Base-by-base conservation (phyloP, 2,888 invertebrate genomes). In the Calephelis perditalis region DNA sequence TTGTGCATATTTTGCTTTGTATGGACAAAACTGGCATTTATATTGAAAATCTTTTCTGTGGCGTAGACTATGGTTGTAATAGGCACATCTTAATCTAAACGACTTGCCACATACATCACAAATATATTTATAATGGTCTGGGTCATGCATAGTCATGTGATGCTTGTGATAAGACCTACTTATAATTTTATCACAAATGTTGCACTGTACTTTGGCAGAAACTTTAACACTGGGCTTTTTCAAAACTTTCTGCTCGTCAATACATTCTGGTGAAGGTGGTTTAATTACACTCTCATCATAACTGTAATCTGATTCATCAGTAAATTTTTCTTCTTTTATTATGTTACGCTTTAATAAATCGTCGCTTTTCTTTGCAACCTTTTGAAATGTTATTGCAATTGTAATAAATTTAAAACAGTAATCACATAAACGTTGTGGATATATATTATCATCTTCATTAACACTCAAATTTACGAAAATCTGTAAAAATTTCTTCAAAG, bases 401-500 rank as follows among this genome's bases (percentile, higher is more conserved):
- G 76, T 73, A 9, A 84, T 59, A 66, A 86, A 82, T 61, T 77
- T 76, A 46, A 71, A 68, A 66, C 88, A 88, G 11, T 71, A 65
- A 7, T 66, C 62, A 65, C 88, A 89, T 35, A 89, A 65, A n/a
- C 71, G 60, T 67, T 82, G 82, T 0, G 86, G 77, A 66, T 72
- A 72, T 8, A 40, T 2, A 3, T 69, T 69, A 49, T 85, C 81
- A 45, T 77, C 70, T 70, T 80, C 71, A 47, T 64, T 71, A 0
- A 84, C 46, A 12, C 72, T 59, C 46, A 86, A 74, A 40, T 75
- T 76, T 2, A 71, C 75, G 62, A 84, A 79, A 7, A 65, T 71
- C 46, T 67, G 63, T 58, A 87, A 71, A 7, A 78, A 77, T 62
- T 84, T 74, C n/a, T 71, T 66, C 52, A 83, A 66, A 57, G 65